Evolutionary conservation across 2,113 vertebrate species (phyloP).

Genomic region (Otolemur garnettii): DNA sequence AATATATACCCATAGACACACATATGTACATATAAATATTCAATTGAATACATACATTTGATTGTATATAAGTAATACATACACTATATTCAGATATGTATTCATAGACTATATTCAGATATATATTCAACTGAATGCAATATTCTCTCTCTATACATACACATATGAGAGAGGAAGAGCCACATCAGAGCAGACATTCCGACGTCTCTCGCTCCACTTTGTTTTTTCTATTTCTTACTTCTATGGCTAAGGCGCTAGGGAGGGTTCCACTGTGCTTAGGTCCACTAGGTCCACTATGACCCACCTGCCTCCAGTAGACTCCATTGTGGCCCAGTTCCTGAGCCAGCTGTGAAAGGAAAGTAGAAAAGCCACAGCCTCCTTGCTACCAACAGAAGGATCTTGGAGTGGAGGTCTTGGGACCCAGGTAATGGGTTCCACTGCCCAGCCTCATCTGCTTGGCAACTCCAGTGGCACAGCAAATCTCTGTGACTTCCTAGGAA

Average conservation of each 20-base stretch:
- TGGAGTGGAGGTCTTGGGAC: background rate
- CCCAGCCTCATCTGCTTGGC: background rate
- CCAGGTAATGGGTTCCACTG: background rate
- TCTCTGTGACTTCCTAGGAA: background rate
- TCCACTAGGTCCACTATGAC: too few species aligned
- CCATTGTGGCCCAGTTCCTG: background rate
- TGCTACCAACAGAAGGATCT: background rate
- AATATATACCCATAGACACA: background rate
- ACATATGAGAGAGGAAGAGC: background rate
- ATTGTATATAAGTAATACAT: background rate
- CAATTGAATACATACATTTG: background rate
- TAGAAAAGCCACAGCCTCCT: background rate
- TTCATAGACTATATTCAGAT: background rate
- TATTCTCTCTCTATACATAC: background rate
- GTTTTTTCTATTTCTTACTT: background rate
- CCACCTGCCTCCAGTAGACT: background rate
- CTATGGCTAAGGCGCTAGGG: too few species aligned
- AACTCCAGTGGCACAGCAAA: background rate
- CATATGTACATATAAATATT: background rate
- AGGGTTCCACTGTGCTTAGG: too few species aligned
- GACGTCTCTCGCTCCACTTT: background rate
- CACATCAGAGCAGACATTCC: background rate
- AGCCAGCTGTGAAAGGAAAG: background rate
- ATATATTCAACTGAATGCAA: background rate
- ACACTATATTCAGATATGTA: background rate